phyloP scores from a whole-genome alignment of 2,888 invertebrate species.

The Resseliella maxima region DNA sequence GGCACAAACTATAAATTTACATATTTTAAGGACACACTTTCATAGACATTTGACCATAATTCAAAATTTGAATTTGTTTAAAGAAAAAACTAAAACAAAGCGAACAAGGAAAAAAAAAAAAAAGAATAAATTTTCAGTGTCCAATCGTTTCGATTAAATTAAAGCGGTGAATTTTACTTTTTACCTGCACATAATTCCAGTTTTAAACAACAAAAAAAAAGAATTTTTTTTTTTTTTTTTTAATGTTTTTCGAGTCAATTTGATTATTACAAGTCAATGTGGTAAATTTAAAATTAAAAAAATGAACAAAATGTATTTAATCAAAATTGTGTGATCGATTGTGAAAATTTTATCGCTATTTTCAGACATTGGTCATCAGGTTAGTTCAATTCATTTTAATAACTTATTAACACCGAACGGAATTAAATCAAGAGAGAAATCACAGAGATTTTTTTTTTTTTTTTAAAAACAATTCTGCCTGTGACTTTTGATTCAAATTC shows the following conservation, averaged over 20 bases:
- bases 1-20: background rate
- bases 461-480: no score
- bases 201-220: no score
- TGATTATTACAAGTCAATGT: background rate
- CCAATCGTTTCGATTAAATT: no score
- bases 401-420: background rate
- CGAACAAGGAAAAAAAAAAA: no score
- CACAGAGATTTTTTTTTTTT: no score
- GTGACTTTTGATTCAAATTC: no score
- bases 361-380: background rate
- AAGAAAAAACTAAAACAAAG: background rate
- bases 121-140: no score
- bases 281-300: background rate
- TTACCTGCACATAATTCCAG: no score
- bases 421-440: background rate
- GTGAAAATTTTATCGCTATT: background rate
- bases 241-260: no score
- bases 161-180: no score
- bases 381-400: slow-evolving; percentile 4
- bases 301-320: background rate
- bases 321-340: background rate
- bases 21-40: no score
- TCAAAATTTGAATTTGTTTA: background rate
- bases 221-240: no score
- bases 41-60: background rate